Percentiles rank a stretch among this genome's conserved stretches.
phyloP scores from a whole-genome alignment of 2,113 vertebrate species.

The Rousettus leschenaultii region DNA sequence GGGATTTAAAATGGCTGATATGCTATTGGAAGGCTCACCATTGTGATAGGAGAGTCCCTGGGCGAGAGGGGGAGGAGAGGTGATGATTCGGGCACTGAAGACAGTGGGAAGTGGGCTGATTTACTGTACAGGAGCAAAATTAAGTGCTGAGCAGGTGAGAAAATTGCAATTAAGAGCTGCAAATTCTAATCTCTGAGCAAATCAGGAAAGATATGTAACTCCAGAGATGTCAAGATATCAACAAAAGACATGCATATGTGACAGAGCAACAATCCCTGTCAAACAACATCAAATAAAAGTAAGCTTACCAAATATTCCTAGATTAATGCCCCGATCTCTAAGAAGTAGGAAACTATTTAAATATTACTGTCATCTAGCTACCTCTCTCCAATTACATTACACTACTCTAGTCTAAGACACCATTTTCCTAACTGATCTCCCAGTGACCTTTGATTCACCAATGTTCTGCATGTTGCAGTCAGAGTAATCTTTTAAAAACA shows the following conservation, averaged over 20 bases:
- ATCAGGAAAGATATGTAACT: neutral
- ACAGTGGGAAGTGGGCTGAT: no score
- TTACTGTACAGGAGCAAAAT: neutral
- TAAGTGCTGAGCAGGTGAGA: neutral
- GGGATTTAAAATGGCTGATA: neutral
- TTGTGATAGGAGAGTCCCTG: neutral
- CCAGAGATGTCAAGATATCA: neutral
- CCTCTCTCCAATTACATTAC: neutral
- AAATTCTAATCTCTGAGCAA: neutral
- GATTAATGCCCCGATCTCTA: neutral
- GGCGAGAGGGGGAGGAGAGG: rapidly evolving
- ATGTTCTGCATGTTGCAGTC: neutral
- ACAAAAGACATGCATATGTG: neutral
- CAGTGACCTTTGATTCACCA: neutral
- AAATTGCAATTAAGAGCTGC: neutral
- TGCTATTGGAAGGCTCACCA: neutral
- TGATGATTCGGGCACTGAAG: neutral
- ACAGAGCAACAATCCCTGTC: neutral
- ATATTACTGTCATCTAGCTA: neutral
- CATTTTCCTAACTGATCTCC: neutral
- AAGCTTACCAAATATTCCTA: neutral
- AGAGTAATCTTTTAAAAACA: neutral
- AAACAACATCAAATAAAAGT: neutral
- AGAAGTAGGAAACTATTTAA: neutral
- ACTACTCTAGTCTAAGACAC: neutral